Conservation (phyloP, 2,888 invertebrate genomes). For the Oscheius sp. region DNA sequence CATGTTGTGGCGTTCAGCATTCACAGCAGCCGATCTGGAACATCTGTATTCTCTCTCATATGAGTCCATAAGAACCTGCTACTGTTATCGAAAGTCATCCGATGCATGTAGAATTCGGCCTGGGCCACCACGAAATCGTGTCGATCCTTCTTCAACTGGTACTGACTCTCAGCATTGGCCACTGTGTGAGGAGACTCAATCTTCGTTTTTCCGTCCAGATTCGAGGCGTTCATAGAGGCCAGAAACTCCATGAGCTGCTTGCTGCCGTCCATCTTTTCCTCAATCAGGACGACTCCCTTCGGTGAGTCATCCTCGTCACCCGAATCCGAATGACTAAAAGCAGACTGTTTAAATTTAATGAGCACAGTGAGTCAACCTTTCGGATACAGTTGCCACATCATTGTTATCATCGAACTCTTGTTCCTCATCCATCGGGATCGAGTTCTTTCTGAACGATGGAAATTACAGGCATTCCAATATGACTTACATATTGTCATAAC, state of each 20-base stretch:
- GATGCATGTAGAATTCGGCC: slow-evolving; percentile 43
- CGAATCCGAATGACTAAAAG: slow-evolving; percentile 29
- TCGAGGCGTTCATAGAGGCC: slow-evolving; percentile 26
- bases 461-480: background rate
- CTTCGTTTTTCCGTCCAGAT: background rate
- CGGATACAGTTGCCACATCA: slow-evolving; percentile 15
- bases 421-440: slow-evolving; percentile 29
- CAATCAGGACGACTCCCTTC: slow-evolving; percentile 29
- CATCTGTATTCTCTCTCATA: background rate
- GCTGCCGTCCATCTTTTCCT: slow-evolving; percentile 29
- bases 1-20: slow-evolving; percentile 45
- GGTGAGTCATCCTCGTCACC: slow-evolving; percentile 10
- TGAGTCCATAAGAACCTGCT: slow-evolving; percentile 28
- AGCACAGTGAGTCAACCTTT: slow-evolving; percentile 5
- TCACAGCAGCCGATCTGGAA: slow-evolving; percentile 40
- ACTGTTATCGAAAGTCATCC: slow-evolving; percentile 46
- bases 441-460: slow-evolving; percentile 17
- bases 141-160: slow-evolving; percentile 43
- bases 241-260: slow-evolving; percentile 33
- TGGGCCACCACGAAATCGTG: slow-evolving; percentile 43
- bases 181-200: slow-evolving; percentile 20
- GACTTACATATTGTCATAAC: slow-evolving; percentile 43
- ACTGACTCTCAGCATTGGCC: slow-evolving; percentile 14
- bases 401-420: slow-evolving; percentile 13
- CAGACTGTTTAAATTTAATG: background rate